Evolutionary conservation across 2,888 invertebrate genomes (phyloP).

Genomic region (Choristoneura rosaceana): DNA sequence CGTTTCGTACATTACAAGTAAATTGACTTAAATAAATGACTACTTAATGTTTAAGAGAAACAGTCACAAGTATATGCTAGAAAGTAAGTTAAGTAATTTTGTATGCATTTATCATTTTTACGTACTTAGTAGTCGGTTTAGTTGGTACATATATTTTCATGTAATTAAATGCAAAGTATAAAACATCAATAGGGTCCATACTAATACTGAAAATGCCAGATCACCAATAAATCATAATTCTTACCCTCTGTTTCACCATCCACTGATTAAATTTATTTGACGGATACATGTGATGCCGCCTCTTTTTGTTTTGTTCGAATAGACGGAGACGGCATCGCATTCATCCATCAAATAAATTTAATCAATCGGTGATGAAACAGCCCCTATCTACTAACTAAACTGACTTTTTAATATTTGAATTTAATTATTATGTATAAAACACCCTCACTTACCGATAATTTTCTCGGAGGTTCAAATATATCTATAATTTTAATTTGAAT

Average conservation of each 20-base stretch:
- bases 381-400: not conserved
- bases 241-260: too few species aligned
- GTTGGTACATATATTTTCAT: not conserved
- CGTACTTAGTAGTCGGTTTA: conserved; percentile 40
- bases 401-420: not conserved
- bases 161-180: not conserved
- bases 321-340: too few species aligned
- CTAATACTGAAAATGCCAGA: not conserved
- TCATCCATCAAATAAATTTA: too few species aligned
- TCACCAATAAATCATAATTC: not conserved
- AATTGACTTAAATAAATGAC: conserved; percentile 2
- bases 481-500: conserved; percentile 56
- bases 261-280: too few species aligned
- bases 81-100: conserved; percentile 51
- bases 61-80: conserved; percentile 65
- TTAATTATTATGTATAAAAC: conserved; percentile 8
- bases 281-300: too few species aligned
- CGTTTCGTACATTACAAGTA: not conserved
- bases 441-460: conserved; percentile 62
- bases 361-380: too few species aligned
- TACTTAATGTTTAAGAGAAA: conserved; percentile 57
- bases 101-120: conserved; percentile 50
- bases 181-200: not conserved
- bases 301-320: too few species aligned
- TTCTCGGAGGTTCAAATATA: conserved; percentile 75